Evolutionary conservation across 92 coral and sea anemone species (phyloP), one percentile per base, ranked within the genome.

Genomic region (Paramuricea clavata): DNA sequence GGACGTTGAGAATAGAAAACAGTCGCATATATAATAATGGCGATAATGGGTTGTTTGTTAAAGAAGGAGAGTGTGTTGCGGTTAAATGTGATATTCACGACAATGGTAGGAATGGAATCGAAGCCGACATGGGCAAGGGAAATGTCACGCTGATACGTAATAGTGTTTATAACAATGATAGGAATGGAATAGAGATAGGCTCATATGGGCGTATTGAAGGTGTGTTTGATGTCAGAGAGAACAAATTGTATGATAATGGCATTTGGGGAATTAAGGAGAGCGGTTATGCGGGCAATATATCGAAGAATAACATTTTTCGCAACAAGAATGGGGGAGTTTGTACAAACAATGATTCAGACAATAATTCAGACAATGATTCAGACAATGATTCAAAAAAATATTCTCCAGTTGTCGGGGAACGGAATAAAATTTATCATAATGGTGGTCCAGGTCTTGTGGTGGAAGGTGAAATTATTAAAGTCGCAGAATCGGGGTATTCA

Each of bases 361-460:
- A n/a, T n/a, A n/a, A n/a, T n/a, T n/a, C n/a, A n/a, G n/a, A n/a
- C n/a, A n/a, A n/a, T n/a, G n/a, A n/a, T n/a, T n/a, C n/a, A n/a
- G n/a, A n/a, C n/a, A n/a, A n/a, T n/a, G n/a, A n/a, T n/a, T n/a
- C n/a, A n/a, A n/a, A n/a, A n/a, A n/a, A n/a, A n/a, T 71, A 19
- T 35, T 54, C 57, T 2, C 34, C 86, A 12, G 67, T 59, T 17
- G 60, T 78, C 11, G 44, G 78, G 3, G 85, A 65, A 69, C 33
- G 13, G 32, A 86, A 86, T 57, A 12, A 50, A 50, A 68, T 86
- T 6, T 78, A 77, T 54, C 59, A 86, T 49, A 86, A 86, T 22
- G 32, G 49, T 28, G 89, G 89, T 25, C 85, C 89, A 0, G 89
- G 78, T 13, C 21, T 65, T 33, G 34, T 54, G 8, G 85, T 49